phyloP scores from a whole-genome alignment of 2,888 invertebrate species.

The Eucera pruinosa region DNA sequence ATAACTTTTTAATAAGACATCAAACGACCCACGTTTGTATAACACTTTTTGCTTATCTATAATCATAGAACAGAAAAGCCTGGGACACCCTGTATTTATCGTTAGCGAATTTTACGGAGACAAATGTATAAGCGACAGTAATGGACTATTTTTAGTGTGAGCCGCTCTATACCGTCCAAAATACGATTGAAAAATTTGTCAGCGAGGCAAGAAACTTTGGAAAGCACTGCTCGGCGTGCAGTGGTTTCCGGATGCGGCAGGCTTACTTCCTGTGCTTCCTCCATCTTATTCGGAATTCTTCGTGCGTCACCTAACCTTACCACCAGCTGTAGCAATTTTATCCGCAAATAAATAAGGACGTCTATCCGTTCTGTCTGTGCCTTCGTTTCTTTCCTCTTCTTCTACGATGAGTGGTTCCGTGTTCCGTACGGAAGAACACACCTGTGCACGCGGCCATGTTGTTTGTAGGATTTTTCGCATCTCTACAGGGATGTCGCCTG shows the following conservation, averaged over 20 bases:
- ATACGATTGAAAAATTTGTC: not conserved
- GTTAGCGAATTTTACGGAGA: too few relatives aligned
- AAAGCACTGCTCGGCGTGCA: not conserved
- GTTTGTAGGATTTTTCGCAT: slow-evolving; percentile 34
- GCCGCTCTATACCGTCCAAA: too few relatives aligned
- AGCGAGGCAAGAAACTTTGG: not conserved
- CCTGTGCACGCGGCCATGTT: not conserved
- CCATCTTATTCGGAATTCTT: slow-evolving; percentile 61
- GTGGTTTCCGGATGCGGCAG: slow-evolving; percentile 28
- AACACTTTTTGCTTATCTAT: too few relatives aligned
- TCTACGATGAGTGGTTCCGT: slow-evolving; percentile 13
- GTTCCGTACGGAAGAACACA: slow-evolving; percentile 1
- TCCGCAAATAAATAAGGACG: slow-evolving; percentile 67
- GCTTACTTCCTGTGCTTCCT: slow-evolving; percentile 23
- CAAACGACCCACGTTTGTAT: too few relatives aligned
- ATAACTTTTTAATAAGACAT: too few relatives aligned
- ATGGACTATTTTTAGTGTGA: too few relatives aligned
- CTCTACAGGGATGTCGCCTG: slow-evolving; percentile 4
- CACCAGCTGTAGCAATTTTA: slow-evolving; percentile 31
- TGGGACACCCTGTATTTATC: too few relatives aligned
- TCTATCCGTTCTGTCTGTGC: slow-evolving; percentile 36
- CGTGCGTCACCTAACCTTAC: slow-evolving; percentile 29
- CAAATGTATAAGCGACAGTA: too few relatives aligned
- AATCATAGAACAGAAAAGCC: too few relatives aligned
- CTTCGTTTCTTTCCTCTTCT: not conserved